A percentile compares a stretch with the other conserved stretches of the same genome.
phyloP scores from a whole-genome alignment of 1,140 invertebrate species.

The Caenorhabditis tropicalis region DNA sequence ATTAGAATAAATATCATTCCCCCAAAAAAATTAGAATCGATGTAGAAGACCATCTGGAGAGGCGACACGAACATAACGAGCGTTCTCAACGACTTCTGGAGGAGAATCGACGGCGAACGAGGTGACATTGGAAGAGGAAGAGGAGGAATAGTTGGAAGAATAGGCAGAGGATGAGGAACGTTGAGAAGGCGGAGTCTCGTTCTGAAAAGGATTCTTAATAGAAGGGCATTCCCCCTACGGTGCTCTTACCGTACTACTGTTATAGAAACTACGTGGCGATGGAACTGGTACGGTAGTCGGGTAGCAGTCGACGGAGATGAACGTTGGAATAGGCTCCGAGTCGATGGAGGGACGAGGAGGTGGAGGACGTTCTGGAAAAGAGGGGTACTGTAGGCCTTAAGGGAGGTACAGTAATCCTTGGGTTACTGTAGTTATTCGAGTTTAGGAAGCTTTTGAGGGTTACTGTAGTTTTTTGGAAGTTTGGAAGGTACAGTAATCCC shows the following conservation, averaged over 20 bases:
- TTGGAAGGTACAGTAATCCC: no score
- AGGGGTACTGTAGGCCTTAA: no score
- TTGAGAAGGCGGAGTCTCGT: background rate
- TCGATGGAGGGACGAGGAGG: background rate
- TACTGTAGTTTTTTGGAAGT: background rate
- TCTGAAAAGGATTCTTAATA: no score
- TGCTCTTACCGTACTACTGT: no score
- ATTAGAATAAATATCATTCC: background rate
- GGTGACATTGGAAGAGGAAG: background rate
- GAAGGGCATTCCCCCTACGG: no score
- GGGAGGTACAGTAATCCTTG: no score
- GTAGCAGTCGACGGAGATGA: background rate
- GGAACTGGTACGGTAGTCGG: background rate
- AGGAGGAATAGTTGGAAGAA: conserved; percentile 7
- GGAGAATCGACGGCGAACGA: background rate
- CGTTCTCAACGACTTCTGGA: background rate
- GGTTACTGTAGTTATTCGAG: no score
- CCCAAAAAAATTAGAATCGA: background rate
- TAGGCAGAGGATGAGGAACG: conserved; percentile 9
- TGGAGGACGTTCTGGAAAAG: background rate
- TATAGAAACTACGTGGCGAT: background rate
- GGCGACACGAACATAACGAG: background rate
- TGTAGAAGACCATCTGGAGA: background rate
- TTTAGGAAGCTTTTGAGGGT: no score
- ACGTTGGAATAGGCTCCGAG: background rate